Conservation (phyloP, 2,888 invertebrate genomes). For the Endomychus coccineus region DNA sequence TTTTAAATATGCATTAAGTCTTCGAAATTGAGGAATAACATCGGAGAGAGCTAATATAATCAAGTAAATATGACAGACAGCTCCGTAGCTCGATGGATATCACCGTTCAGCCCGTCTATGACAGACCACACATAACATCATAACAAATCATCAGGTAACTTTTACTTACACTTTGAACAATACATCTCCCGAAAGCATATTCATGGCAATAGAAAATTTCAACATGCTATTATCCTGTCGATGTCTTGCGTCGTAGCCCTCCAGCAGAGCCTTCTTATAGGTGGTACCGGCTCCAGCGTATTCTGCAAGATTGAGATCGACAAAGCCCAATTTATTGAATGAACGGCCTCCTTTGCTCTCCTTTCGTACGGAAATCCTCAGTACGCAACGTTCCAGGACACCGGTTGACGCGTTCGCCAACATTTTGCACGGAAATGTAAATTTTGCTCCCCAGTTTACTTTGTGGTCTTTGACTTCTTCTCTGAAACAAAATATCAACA, state of each 20-base stretch:
- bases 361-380: slow-evolving; percentile 92
- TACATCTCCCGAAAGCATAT: slow-evolving; percentile 92
- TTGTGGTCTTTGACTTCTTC: slow-evolving; percentile 91
- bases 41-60: too few species aligned
- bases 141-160: too few species aligned
- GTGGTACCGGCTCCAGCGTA: slow-evolving; percentile 89
- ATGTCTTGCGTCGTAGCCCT: slow-evolving; percentile 89
- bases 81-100: too few species aligned
- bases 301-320: slow-evolving; percentile 94
- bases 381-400: slow-evolving; percentile 85
- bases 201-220: slow-evolving; percentile 83
- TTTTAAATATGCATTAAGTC: too few species aligned
- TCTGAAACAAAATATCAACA: slow-evolving; percentile 49
- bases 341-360: slow-evolving; percentile 79
- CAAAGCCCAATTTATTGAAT: slow-evolving; percentile 94
- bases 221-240: slow-evolving; percentile 96
- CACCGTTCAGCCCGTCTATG: too few species aligned
- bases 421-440: slow-evolving; percentile 94
- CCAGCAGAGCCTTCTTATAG: slow-evolving; percentile 80
- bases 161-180: slow-evolving; percentile 91
- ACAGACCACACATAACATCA: too few species aligned
- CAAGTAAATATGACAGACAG: too few species aligned
- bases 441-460: slow-evolving; percentile 87
- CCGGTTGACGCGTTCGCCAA: slow-evolving; percentile 92
- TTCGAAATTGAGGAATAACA: too few species aligned